phyloP scores from a whole-genome alignment of 2,888 invertebrate genomes.

The Heliconius cydno region DNA sequence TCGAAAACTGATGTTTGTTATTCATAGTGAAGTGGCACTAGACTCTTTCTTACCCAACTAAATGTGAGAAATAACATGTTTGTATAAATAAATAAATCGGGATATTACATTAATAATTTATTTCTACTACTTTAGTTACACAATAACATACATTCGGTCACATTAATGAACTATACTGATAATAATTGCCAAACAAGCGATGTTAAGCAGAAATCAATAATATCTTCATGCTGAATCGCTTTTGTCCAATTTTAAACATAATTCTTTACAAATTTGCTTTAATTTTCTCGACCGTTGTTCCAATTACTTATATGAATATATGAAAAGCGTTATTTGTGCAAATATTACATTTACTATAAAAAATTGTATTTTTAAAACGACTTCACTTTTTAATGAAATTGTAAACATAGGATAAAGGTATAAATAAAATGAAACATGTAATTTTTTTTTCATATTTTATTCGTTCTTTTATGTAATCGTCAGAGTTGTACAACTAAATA shows the following conservation, averaged over 20 bases:
- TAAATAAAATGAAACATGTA: constrained; percentile 55
- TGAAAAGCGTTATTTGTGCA: background rate
- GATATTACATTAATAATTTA: background rate
- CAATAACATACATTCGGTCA: background rate
- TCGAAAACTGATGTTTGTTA: background rate
- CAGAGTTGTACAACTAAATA: constrained; percentile 85
- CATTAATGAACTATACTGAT: background rate
- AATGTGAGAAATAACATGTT: background rate
- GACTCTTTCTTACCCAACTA: background rate
- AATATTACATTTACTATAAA: background rate
- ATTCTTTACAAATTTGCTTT: constrained; percentile 14
- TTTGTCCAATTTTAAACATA: constrained; percentile 4
- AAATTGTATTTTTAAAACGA: background rate
- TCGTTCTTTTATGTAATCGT: constrained; percentile 83
- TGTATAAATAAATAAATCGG: background rate
- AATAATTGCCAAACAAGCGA: background rate
- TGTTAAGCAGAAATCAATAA: constrained; percentile 17
- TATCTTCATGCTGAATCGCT: constrained; percentile 7
- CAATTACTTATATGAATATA: background rate
- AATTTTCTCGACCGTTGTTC: constrained; percentile 11
- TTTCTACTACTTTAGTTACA: background rate
- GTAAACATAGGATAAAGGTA: constrained; percentile 6
- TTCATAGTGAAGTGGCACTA: background rate
- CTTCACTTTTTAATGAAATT: background rate
- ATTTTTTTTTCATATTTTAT: constrained; percentile 76